Conservation (phyloP, 2,888 invertebrate genomes). For the Sussaba pulchella region DNA sequence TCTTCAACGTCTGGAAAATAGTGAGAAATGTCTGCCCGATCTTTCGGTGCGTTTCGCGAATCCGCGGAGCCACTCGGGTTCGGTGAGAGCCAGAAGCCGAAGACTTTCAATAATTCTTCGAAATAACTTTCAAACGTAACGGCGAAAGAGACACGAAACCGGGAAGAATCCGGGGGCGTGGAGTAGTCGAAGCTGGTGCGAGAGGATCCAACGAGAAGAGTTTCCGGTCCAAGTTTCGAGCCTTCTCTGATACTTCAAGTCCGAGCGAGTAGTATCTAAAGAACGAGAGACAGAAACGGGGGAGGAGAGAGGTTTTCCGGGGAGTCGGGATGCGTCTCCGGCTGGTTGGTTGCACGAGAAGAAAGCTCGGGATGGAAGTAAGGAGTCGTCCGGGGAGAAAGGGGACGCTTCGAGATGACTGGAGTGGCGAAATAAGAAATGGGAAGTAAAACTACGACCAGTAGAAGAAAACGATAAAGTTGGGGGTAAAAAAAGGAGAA, state of each 20-base stretch:
- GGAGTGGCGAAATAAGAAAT: conserved; percentile 59
- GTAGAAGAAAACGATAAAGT: conserved; percentile 21
- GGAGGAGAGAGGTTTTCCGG: conserved; percentile 28
- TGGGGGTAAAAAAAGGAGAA: too few species aligned
- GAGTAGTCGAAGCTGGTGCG: conserved; percentile 12
- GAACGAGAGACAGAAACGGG: not conserved
- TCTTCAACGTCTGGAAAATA: conserved; percentile 24
- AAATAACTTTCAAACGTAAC: conserved; percentile 77
- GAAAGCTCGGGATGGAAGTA: conserved; percentile 16
- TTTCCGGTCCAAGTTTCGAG: conserved; percentile 63
- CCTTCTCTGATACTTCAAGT: conserved; percentile 52
- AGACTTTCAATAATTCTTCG: conserved; percentile 80
- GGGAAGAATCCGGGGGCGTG: conserved; percentile 21
- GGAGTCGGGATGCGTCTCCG: conserved; percentile 18
- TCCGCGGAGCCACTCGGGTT: conserved; percentile 28
- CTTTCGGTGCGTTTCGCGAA: conserved; percentile 18
- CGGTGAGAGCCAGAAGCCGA: conserved; percentile 61
- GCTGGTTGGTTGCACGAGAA: conserved; percentile 26
- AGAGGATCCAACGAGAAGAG: conserved; percentile 40
- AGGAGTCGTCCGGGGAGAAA: conserved; percentile 44
- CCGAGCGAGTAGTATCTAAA: conserved; percentile 45
- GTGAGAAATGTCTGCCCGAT: conserved; percentile 20
- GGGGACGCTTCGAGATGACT: conserved; percentile 43
- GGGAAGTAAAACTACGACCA: conserved; percentile 36
- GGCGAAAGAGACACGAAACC: conserved; percentile 62